Conservation (phyloP, 1,140 invertebrate species). For the Drosophila nigromelanica region DNA sequence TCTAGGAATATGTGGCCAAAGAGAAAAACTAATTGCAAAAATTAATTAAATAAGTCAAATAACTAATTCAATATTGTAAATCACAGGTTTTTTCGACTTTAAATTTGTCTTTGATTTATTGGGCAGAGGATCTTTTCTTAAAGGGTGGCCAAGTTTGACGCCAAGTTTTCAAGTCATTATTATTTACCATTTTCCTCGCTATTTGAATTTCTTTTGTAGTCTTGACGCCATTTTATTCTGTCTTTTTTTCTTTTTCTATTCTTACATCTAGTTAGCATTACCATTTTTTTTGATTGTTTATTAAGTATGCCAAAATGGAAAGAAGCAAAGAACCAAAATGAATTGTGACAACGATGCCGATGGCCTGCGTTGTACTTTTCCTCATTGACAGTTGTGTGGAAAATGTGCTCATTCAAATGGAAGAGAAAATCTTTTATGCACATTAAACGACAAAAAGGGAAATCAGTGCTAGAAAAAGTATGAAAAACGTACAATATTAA, state of each 20-base stretch:
- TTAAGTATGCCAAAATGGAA: constrained; percentile 61
- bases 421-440: constrained; percentile 82
- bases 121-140: not conserved
- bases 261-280: constrained; percentile 27
- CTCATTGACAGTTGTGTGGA: constrained; percentile 78
- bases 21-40: too few species aligned
- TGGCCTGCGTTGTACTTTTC: constrained; percentile 44
- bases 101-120: not conserved
- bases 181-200: constrained; percentile 23
- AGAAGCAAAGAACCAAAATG: constrained; percentile 43
- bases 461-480: constrained; percentile 76
- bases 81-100: not conserved
- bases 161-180: constrained; percentile 1
- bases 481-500: constrained; percentile 78
- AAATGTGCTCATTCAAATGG: constrained; percentile 77
- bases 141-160: not conserved
- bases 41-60: too few species aligned
- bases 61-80: too few species aligned
- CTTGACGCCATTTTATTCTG: constrained; percentile 36
- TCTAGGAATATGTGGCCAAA: too few species aligned
- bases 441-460: constrained; percentile 82
- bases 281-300: constrained; percentile 60
- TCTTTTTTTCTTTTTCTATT: not conserved
- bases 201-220: constrained; percentile 36
- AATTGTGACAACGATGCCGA: constrained; percentile 66